Evolutionary conservation across 2,113 vertebrate genomes (phyloP).

Genomic region (Zapornia atra): DNA sequence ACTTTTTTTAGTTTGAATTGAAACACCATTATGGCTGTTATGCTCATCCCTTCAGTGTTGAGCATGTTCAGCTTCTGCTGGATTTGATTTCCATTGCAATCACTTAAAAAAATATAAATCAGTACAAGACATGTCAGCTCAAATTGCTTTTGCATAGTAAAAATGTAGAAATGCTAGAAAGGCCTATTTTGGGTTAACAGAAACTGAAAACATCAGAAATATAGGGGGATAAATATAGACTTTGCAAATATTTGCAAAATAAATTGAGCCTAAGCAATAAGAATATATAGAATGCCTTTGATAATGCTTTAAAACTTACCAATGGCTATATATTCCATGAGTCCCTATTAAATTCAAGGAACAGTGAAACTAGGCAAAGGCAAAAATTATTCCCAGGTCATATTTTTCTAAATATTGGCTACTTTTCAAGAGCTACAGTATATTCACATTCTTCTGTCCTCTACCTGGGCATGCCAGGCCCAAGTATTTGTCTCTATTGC

Average conservation of each 20-base stretch:
- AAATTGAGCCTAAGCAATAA: neutral
- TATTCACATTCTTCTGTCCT: neutral
- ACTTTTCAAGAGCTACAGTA: neutral
- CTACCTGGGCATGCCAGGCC: neutral
- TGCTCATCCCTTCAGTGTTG: neutral
- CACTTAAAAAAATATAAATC: neutral
- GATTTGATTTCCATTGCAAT: neutral
- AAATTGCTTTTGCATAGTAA: neutral
- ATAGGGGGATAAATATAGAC: neutral
- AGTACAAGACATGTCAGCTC: neutral
- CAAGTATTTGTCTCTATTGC: neutral
- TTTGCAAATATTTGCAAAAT: slow-evolving; percentile 4
- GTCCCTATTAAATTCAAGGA: neutral
- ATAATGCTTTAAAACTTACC: neutral
- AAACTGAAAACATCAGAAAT: slow-evolving; percentile 3
- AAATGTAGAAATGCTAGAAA: neutral
- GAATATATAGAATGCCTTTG: slow-evolving; percentile 16
- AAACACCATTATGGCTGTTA: neutral
- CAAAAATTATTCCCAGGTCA: neutral
- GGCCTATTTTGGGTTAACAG: slow-evolving; percentile 3
- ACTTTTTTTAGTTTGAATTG: neutral
- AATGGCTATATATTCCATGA: neutral
- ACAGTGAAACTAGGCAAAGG: neutral
- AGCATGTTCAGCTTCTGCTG: neutral
- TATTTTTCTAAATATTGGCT: neutral